Conservation (phyloP, 2,113 vertebrate species). For the Pterocles burchelli region DNA sequence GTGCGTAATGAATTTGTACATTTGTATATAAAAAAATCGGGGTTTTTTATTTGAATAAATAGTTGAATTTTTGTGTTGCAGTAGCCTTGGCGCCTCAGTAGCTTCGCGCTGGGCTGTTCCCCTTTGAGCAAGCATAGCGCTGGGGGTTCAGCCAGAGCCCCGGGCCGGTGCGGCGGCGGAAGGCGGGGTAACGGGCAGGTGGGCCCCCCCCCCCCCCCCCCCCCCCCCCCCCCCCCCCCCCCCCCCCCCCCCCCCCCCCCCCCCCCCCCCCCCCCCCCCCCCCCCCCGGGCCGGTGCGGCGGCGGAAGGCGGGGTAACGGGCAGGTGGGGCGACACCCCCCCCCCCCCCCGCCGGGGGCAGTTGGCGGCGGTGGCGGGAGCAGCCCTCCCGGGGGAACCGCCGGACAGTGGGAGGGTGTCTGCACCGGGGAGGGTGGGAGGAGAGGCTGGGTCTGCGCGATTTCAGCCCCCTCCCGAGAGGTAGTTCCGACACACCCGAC, state of each 20-base stretch:
- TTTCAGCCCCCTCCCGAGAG: background rate
- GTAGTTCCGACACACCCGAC: background rate
- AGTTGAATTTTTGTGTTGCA: background rate
- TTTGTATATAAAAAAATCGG: constrained; percentile 10
- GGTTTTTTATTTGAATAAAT: constrained; percentile 67
- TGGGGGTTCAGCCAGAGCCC: background rate
- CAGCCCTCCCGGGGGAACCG: background rate
- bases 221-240: no score
- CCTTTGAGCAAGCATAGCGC: no score
- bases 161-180: background rate
- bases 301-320: background rate
- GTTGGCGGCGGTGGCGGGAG: background rate
- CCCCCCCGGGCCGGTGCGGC: no score
- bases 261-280: no score
- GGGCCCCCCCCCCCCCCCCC: background rate
- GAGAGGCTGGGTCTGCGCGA: background rate
- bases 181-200: background rate
- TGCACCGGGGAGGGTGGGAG: background rate
- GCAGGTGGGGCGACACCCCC: background rate
- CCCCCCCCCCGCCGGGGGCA: background rate
- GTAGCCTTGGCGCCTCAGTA: background rate
- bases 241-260: no score
- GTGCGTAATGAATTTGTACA: constrained; percentile 12
- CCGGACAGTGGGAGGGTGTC: background rate
- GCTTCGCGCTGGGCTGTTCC: background rate